These are phyloP conservation scores for Pavo muticus DNA, from an alignment of 2,113 vertebrate genomes.

Conservation along the genomic window DNA sequence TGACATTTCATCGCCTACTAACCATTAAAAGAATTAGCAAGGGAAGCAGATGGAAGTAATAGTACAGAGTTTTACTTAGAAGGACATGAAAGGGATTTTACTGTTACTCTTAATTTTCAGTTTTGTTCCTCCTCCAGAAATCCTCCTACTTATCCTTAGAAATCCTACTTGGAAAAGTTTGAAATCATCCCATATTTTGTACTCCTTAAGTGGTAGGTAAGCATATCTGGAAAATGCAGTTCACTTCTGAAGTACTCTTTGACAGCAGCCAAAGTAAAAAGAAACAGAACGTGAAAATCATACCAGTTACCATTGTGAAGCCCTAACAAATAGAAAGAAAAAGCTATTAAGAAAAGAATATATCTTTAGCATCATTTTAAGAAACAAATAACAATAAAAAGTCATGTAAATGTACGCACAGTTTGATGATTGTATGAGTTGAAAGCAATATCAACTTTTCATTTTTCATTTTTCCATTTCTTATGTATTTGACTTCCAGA, in stretches of 20 bases:
- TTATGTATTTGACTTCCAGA: neutral
- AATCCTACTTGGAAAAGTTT: neutral
- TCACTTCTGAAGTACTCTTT: neutral
- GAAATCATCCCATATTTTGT: neutral
- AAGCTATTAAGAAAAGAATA: neutral
- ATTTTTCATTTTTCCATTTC: neutral
- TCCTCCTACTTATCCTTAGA: neutral
- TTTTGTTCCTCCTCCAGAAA: neutral
- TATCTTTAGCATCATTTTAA: conserved; percentile 21
- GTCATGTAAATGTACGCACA: conserved; percentile 29
- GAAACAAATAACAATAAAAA: conserved; percentile 22
- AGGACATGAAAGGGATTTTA: neutral
- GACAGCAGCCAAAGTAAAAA: neutral
- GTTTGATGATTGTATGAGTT: conserved; percentile 50
- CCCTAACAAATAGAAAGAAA: neutral
- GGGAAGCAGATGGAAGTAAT: neutral
- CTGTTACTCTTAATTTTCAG: neutral
- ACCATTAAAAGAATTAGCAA: neutral
- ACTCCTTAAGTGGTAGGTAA: neutral
- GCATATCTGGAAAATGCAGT: neutral
- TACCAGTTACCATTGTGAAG: neutral
- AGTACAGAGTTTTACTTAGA: neutral
- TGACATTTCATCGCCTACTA: conserved; percentile 22
- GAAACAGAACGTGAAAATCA: neutral
- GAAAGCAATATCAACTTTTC: neutral